Percentiles rank a stretch among this genome's conserved stretches.
Conservation (phyloP, 2,888 invertebrate genomes). For the Rotaria socialis region DNA sequence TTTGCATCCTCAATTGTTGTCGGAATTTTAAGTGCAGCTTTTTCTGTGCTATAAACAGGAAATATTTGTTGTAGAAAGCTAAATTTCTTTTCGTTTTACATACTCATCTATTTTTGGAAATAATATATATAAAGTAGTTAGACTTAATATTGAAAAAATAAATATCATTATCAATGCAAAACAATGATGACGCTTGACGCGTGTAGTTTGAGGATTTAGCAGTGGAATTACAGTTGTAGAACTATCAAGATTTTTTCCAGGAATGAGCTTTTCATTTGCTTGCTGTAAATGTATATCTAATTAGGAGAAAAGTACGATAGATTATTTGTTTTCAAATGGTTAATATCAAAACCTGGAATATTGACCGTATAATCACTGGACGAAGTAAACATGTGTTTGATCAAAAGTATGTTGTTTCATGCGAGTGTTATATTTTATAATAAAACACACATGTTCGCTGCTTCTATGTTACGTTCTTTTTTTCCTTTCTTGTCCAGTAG, state of each 20-base stretch:
- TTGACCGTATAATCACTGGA: neutral
- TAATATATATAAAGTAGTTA: constrained; percentile 3
- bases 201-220: neutral
- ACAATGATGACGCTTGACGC: neutral
- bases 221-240: neutral
- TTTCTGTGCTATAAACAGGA: constrained; percentile 71
- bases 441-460: neutral
- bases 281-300: neutral
- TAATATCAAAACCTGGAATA: neutral
- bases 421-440: neutral
- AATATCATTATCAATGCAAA: neutral
- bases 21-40: constrained; percentile 79
- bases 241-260: neutral
- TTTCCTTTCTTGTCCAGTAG: neutral
- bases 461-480: neutral
- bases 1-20: constrained; percentile 91
- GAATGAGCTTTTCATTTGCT: neutral
- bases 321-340: neutral
- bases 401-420: neutral
- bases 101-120: constrained; percentile 21
- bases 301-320: neutral
- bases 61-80: constrained; percentile 53
- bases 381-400: neutral
- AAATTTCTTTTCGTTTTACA: neutral
- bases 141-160: neutral